Evolutionary conservation across 2,113 vertebrate species (phyloP).

Genomic region (Regulus satrapa): DNA sequence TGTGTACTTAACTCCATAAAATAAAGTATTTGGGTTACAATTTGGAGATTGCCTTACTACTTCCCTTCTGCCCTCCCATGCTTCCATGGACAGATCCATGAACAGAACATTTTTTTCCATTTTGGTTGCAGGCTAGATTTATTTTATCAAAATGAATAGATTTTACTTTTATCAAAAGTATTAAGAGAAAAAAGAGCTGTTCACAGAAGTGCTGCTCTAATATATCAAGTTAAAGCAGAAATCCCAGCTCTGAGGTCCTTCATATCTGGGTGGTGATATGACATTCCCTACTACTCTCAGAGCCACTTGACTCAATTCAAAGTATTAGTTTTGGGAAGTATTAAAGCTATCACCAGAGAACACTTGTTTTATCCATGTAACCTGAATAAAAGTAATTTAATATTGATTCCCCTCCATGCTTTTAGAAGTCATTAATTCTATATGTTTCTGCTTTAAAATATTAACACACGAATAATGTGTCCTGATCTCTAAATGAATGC

Average conservation of each 20-base stretch:
- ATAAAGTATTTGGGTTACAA: neutral
- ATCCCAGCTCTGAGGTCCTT: neutral
- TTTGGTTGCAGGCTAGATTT: neutral
- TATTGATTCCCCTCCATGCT: neutral
- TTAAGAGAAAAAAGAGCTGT: neutral
- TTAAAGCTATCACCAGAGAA: neutral
- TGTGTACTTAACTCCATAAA: neutral
- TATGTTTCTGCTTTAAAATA: neutral
- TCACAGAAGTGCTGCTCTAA: neutral
- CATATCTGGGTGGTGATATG: neutral
- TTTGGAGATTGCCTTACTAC: neutral
- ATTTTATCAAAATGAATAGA: no score
- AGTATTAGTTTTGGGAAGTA: neutral
- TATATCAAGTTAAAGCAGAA: neutral
- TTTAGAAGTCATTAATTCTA: neutral
- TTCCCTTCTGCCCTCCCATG: neutral
- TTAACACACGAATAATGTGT: neutral
- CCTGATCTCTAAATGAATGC: neutral
- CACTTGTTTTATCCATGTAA: neutral
- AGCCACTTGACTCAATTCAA: neutral
- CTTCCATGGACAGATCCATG: neutral
- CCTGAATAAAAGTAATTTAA: neutral
- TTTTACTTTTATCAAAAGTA: no score
- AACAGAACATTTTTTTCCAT: neutral
- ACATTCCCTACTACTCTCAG: neutral